Conservation (phyloP, 2,113 vertebrate species). For the Mirounga angustirostris region DNA sequence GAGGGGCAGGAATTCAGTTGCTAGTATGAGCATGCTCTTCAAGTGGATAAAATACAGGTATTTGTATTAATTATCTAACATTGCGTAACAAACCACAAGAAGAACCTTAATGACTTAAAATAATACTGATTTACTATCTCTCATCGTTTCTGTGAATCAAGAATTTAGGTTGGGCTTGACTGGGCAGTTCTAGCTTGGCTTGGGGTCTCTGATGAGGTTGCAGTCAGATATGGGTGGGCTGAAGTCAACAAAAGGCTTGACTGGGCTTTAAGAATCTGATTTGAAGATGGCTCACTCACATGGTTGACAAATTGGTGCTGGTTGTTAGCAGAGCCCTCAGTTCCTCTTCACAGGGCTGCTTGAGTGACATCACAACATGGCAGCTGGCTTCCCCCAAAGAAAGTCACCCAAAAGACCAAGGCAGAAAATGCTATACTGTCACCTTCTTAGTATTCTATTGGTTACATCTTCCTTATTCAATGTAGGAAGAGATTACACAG, state of each 20-base stretch:
- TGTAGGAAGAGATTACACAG: not conserved
- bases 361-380: not conserved
- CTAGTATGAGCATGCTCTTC: not conserved
- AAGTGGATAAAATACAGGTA: not conserved
- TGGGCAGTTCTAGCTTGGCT: not conserved
- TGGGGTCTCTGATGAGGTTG: not conserved
- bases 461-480: not conserved
- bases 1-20: not conserved
- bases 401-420: not conserved
- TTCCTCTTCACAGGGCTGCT: not conserved
- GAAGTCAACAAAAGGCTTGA: not conserved
- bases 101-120: not conserved
- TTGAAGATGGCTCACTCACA: not conserved
- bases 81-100: not conserved
- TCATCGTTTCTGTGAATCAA: not conserved
- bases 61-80: constrained; percentile 21
- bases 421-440: not conserved
- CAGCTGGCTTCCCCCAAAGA: constrained; percentile 16
- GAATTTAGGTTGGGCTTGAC: not conserved
- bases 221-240: not conserved
- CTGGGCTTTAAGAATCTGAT: not conserved
- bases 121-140: not conserved
- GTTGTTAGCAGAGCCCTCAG: not conserved
- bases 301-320: not conserved
- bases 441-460: not conserved